Base-by-base conservation (phyloP, 2,797 vertebrate species). In the Saxicola maurus region DNA sequence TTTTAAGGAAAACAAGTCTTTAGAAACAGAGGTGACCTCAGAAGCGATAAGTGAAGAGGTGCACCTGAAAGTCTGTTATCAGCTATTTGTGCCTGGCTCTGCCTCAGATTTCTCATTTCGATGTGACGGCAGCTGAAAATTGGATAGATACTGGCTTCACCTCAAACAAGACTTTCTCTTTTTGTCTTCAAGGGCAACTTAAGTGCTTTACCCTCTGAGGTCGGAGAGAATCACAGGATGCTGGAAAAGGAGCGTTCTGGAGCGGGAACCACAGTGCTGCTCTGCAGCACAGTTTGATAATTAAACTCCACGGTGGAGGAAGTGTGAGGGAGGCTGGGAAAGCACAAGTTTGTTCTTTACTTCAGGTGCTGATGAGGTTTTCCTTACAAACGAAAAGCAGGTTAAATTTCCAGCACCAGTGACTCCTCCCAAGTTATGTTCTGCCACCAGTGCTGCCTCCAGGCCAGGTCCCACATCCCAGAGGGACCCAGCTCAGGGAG, bases 101-200 rank as follows among this genome's bases (percentile, higher is more conserved):
- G 96, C 95, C 95, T 95, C 96, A 95, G 97, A 97, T 97, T 97
- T 97, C 96, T 97, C 97, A 96, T 97, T 97, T 97, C 89, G 96
- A 97, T 96, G 96, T 95, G 96, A 96, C 94, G 92, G 96, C 94
- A 75, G 48, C 86, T 94, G 96, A 94, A 97, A 97, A 97, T 97
- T 97, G 96, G 96, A 97, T 96, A 97, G 97, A 95, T 94, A 96
- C 92, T 31, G 78, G 53, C 83, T 89, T 93, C 93, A 94, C 95
- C 96, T 96, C 96, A 90, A 95, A 96, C 90, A 96, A 95, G 95
- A 95, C 96, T 95, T 95, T 93, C 92, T 92, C 86, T 96, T 94
- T 95, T 55, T 87, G 89, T 95, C 84, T 94, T 95, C 93, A 86
- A 96, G 96, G 96, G 95, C 93, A 86, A 91, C 82, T 74, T 61